Conservation (phyloP, 2,113 vertebrate genomes). For the Muscicapa adusta region DNA sequence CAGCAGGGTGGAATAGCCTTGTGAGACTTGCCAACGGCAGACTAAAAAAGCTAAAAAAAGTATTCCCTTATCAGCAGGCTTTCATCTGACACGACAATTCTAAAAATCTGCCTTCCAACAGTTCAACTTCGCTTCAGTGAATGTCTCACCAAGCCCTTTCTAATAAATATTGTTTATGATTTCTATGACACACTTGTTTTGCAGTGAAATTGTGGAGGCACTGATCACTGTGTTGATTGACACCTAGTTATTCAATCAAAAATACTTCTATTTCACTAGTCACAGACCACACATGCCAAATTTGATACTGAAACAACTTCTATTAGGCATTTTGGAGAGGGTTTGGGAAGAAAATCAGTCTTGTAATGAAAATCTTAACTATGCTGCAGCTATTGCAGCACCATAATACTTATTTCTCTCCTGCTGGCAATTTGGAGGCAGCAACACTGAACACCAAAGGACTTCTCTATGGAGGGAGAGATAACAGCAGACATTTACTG, state of each 20-base stretch:
- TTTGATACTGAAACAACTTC: background rate
- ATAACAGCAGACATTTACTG: background rate
- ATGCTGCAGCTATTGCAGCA: background rate
- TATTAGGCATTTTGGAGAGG: background rate
- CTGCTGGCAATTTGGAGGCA: background rate
- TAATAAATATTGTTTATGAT: constrained; percentile 15
- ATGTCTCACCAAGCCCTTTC: background rate
- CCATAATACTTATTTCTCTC: background rate
- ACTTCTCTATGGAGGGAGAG: background rate
- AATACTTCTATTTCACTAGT: background rate
- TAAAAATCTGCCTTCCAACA: background rate
- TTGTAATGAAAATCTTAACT: constrained; percentile 26
- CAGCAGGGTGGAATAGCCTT: background rate
- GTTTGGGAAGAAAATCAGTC: constrained; percentile 5
- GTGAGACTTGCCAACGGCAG: background rate
- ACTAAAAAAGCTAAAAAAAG: background rate
- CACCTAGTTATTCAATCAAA: constrained; percentile 26
- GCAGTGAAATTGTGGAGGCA: background rate
- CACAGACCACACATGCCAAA: background rate
- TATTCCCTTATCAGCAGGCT: background rate
- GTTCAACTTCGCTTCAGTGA: background rate
- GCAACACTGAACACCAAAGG: background rate
- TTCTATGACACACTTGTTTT: constrained; percentile 5
- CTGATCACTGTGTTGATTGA: constrained; percentile 1
- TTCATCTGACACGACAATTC: background rate